A percentile compares a stretch with the other conserved stretches of the same genome.
Evolutionary conservation across 2,797 vertebrate species (phyloP).

Genomic region (Spinus pinus): DNA sequence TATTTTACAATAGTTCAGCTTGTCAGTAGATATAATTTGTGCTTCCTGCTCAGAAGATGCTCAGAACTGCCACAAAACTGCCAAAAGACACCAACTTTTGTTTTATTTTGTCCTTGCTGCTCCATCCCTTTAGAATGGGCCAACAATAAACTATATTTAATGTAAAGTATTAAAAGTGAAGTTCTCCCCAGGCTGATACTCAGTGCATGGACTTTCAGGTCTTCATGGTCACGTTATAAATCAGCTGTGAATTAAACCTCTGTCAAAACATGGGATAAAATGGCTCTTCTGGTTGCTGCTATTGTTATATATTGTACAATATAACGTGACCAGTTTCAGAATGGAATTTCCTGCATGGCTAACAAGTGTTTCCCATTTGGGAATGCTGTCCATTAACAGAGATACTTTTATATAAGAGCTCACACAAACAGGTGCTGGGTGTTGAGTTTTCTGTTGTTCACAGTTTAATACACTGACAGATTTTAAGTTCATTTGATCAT

Average conservation of each 20-base stretch:
- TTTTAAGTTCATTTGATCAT: background rate
- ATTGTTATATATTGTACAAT: slow-evolving; percentile 18
- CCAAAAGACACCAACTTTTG: slow-evolving; percentile 42
- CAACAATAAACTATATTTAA: slow-evolving; percentile 57
- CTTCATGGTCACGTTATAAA: slow-evolving; percentile 39
- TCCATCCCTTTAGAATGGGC: slow-evolving; percentile 25
- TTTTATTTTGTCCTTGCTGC: slow-evolving; percentile 62
- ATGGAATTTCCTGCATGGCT: slow-evolving; percentile 48
- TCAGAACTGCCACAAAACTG: slow-evolving; percentile 45
- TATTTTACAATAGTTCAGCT: slow-evolving; percentile 14
- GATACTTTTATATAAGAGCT: background rate
- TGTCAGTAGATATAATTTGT: slow-evolving; percentile 25
- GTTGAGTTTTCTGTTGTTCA: background rate
- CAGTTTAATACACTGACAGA: background rate
- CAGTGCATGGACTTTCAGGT: slow-evolving; percentile 31
- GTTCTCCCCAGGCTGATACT: slow-evolving; percentile 39
- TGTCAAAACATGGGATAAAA: slow-evolving; percentile 60
- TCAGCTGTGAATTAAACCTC: slow-evolving; percentile 66
- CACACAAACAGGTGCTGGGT: background rate
- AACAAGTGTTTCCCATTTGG: background rate
- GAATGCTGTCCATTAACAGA: background rate
- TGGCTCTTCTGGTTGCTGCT: slow-evolving; percentile 21
- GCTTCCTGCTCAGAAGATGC: slow-evolving; percentile 7
- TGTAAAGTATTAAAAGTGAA: slow-evolving; percentile 9
- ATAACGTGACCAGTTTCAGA: slow-evolving; percentile 35